phyloP scores from a whole-genome alignment of 2,888 invertebrate species.

The Drosophila affinis region DNA sequence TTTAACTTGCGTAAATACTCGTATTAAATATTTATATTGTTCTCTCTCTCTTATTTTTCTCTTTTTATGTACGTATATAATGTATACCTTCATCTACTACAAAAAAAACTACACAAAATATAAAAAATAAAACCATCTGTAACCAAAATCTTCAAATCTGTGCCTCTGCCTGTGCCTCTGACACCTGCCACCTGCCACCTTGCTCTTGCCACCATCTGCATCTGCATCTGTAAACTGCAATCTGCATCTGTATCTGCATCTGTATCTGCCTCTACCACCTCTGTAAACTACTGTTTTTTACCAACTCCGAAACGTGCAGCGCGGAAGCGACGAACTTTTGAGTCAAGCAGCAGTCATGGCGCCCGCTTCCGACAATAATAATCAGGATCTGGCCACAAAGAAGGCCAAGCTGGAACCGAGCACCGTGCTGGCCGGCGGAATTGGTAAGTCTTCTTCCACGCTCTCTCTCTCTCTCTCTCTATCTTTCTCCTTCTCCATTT shows the following conservation, averaged over 20 bases:
- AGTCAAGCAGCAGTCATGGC: constrained; percentile 98
- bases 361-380: constrained; percentile 97
- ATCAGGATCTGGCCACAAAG: constrained; percentile 95
- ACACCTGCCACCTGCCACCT: constrained; percentile 38
- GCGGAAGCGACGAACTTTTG: constrained; percentile 98
- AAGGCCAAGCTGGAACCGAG: constrained; percentile 89
- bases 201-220: constrained; percentile 17
- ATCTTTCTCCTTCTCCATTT: constrained; percentile 11
- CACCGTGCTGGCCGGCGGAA: constrained; percentile 83
- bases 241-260: constrained; percentile 17
- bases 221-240: constrained; percentile 19
- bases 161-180: constrained; percentile 71
- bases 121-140: constrained; percentile 54
- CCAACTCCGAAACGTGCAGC: constrained; percentile 86
- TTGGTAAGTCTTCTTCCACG: constrained; percentile 81
- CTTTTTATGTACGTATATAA: constrained; percentile 68
- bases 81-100: constrained; percentile 73
- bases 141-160: constrained; percentile 66
- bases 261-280: constrained; percentile 19
- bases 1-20: constrained; percentile 71
- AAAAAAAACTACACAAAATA: constrained; percentile 62
- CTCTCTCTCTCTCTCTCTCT: constrained; percentile 6
- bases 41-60: constrained; percentile 75
- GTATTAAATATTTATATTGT: constrained; percentile 76
- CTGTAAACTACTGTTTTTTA: constrained; percentile 25